These are phyloP conservation scores for Nannoperca obscura DNA, from an alignment of 2,797 vertebrate genomes.

Conservation along the genomic window DNA sequence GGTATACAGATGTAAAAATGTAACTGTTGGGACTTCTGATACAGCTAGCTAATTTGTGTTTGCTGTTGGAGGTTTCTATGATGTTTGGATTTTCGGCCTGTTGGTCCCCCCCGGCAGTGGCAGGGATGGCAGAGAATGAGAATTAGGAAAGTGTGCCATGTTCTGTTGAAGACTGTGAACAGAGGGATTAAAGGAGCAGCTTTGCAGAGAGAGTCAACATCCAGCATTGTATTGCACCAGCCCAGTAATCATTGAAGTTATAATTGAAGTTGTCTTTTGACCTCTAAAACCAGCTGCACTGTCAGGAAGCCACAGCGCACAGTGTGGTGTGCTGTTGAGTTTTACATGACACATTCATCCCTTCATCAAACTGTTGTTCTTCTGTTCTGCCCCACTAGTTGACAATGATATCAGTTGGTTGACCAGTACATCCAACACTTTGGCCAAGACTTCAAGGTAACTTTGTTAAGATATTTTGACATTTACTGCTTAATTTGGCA, in stretches of 20 bases:
- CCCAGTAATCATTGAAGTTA: constrained; percentile 66
- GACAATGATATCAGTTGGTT: background rate
- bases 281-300: constrained; percentile 45
- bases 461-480: background rate
- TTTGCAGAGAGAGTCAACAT: constrained; percentile 63
- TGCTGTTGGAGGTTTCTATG: constrained; percentile 48
- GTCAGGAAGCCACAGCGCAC: constrained; percentile 1
- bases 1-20: constrained; percentile 38
- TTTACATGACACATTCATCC: background rate
- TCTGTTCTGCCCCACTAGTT: background rate
- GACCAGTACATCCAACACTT: background rate
- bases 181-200: constrained; percentile 67
- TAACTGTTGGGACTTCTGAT: constrained; percentile 34
- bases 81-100: constrained; percentile 54
- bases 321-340: background rate
- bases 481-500: background rate
- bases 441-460: background rate
- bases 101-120: constrained; percentile 4
- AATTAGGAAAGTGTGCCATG: constrained; percentile 63
- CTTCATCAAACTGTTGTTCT: background rate
- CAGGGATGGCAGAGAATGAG: constrained; percentile 60
- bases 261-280: constrained; percentile 60
- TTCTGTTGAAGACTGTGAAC: constrained; percentile 64
- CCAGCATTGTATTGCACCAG: constrained; percentile 44
- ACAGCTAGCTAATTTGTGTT: constrained; percentile 51